phyloP scores from a whole-genome alignment of 2,797 vertebrate species.

The Dendrocincla tyrannina region DNA sequence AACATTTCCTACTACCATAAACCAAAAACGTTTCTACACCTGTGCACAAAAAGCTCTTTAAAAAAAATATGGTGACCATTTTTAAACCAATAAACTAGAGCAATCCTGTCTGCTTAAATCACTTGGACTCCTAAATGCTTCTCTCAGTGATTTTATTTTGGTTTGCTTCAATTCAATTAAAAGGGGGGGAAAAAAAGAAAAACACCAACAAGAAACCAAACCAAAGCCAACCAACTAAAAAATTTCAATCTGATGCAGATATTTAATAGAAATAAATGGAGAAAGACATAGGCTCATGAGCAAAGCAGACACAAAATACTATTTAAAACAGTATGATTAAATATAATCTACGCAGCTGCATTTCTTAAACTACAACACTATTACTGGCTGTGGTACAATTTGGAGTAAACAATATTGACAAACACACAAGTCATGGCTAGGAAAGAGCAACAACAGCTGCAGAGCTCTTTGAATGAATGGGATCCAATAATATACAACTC shows the following conservation, averaged over 20 bases:
- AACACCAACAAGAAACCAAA: too few species aligned
- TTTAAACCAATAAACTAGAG: neutral
- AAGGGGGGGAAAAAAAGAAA: neutral
- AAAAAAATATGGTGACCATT: neutral
- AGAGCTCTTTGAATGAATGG: neutral
- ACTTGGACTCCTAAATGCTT: neutral
- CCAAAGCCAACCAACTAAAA: neutral
- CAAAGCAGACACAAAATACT: neutral
- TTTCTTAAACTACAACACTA: neutral
- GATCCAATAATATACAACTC: neutral
- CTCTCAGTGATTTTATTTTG: neutral
- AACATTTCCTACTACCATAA: neutral
- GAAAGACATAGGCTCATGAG: neutral
- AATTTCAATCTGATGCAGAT: neutral
- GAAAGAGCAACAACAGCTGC: conserved; percentile 22
- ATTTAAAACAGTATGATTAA: neutral
- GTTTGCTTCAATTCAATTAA: neutral
- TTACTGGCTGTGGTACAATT: neutral
- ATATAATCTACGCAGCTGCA: neutral
- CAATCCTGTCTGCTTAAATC: neutral
- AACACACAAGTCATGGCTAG: neutral
- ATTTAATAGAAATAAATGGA: neutral
- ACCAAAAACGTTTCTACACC: neutral
- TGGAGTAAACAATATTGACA: neutral
- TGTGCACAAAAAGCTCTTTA: neutral